Evolutionary conservation across 2,797 vertebrate genomes (phyloP).

Genomic region (Sarcophilus harrisii): DNA sequence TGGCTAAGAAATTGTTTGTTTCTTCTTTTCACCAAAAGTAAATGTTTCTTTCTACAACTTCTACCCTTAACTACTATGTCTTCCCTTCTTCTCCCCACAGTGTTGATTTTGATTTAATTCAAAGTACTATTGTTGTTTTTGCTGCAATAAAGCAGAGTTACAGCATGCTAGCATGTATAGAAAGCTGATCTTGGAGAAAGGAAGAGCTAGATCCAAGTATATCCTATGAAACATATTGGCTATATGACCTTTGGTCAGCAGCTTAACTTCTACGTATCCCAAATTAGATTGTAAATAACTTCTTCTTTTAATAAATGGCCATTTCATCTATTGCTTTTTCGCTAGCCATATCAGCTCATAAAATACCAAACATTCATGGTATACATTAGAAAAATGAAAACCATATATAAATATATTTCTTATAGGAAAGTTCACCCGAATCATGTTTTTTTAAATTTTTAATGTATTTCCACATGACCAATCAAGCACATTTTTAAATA

Average conservation of each 20-base stretch:
- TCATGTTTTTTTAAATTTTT: background rate
- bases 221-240: background rate
- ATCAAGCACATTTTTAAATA: background rate
- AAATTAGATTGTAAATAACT: background rate
- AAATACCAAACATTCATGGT: background rate
- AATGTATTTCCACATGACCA: background rate
- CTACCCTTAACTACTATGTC: background rate
- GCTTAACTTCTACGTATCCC: background rate
- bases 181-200: background rate
- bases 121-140: background rate
- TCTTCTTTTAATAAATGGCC: background rate
- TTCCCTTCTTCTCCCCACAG: background rate
- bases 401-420: background rate
- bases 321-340: background rate
- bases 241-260: background rate
- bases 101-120: slow-evolving; percentile 32
- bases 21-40: background rate
- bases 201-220: background rate
- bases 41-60: background rate
- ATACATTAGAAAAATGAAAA: background rate
- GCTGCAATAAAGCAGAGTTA: slow-evolving; percentile 41
- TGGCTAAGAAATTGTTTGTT: slow-evolving; percentile 12
- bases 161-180: background rate
- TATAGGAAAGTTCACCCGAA: background rate
- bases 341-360: background rate